A percentile compares a stretch with the other conserved stretches of the same genome.
phyloP scores from a whole-genome alignment of 1,140 invertebrate species.

The Elysia chlorotica region DNA sequence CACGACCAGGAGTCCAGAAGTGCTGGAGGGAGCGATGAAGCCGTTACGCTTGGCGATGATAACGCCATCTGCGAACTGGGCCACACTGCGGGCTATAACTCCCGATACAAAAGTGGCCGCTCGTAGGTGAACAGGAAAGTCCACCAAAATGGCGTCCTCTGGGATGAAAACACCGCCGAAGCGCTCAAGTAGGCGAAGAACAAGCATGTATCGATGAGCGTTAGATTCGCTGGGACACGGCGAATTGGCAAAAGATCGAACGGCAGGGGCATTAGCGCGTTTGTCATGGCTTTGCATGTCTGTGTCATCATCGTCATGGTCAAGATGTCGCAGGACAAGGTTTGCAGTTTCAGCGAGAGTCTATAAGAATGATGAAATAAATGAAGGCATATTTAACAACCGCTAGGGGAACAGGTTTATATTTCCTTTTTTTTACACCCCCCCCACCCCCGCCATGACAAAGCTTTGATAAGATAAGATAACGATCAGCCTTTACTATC shows the following conservation, averaged over 20 bases:
- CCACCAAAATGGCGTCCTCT: conserved; percentile 34
- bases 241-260: too few species aligned
- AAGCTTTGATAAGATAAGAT: too few species aligned
- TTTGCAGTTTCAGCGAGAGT: conserved; percentile 25
- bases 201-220: conserved; percentile 27
- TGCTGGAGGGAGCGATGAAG: conserved; percentile 27
- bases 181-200: conserved; percentile 27
- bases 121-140: conserved; percentile 34
- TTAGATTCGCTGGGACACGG: too few species aligned
- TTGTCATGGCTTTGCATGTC: too few species aligned
- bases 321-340: conserved; percentile 23
- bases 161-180: conserved; percentile 35
- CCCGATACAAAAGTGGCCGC: conserved; percentile 27
- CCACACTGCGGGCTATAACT: conserved; percentile 20
- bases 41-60: conserved; percentile 31
- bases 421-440: too few species aligned
- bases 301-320: too few species aligned
- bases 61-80: conserved; percentile 28
- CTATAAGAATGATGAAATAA: too few species aligned
- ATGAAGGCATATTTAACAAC: too few species aligned
- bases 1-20: conserved; percentile 26
- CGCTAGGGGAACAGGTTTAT: too few species aligned
- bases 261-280: too few species aligned
- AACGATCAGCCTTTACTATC: too few species aligned
- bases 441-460: too few species aligned